Evolutionary conservation across 2,888 invertebrate species (phyloP), one percentile per base, ranked within the genome.

Genomic region (Chloroclystis v-ata): DNA sequence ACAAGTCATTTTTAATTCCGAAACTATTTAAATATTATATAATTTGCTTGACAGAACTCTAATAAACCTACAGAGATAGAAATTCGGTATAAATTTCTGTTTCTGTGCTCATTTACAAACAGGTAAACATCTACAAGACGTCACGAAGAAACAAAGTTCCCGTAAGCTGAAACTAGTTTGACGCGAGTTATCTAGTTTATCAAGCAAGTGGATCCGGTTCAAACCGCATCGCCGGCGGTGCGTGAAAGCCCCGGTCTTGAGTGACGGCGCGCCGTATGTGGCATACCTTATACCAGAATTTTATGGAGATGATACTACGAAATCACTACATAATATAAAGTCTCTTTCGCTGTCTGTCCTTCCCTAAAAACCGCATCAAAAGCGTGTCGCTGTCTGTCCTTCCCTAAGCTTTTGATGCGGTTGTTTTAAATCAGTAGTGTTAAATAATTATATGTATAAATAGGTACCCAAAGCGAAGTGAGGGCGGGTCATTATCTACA

Each of bases 211-310:
- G 20, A 20, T 20, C 20, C 20, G 20, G 20, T 20, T 43, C 44
- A 39, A 52, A 56, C 60, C 61, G 65, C 72, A 58, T 45, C 55
- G 64, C 59, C 69, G 60, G 39, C 43, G 59, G 59, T 59, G 70
- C 67, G 70, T 63, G 59, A 67, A 67, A 61, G 61, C 65, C 65
- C 68, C 70, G 74, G 77, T 67, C 69, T 65, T 63, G 57, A 69
- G 70, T 69, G 75, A 73, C 77, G 20, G 3, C 20, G 20, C 66
- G 67, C 61, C 63, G 44, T 54, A 55, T 59, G 56, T 55, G 54
- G 61, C 65, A 63, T 68, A 65, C 63, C 61, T 63, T 41, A 43
- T 46, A 16, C 10, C 1, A 8, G 35, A 43, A 42, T 28, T 44
- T 11, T 50, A 63, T 54, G 49, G 68, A 74, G 75, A n/a, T 65